A percentile compares a stretch with the other conserved stretches of the same genome.
These are phyloP conservation scores for Bos javanicus DNA, from an alignment of 2,113 vertebrate species.

Conservation along the genomic window DNA sequence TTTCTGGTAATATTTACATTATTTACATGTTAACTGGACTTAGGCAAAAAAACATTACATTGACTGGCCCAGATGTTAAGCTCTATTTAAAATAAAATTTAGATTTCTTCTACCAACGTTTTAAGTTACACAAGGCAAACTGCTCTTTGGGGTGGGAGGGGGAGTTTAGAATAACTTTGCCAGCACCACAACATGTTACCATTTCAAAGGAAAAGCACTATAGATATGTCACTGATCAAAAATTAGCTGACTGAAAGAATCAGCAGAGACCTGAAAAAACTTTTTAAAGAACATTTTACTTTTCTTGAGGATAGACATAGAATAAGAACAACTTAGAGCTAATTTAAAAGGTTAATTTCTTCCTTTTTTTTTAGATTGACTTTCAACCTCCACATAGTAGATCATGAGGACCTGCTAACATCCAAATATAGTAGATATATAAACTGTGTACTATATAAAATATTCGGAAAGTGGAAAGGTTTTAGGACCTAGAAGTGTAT, in stretches of 20 bases:
- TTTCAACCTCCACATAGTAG: not conserved
- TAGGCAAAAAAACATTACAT: conserved; percentile 67
- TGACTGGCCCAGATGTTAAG: not conserved
- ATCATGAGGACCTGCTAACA: not conserved
- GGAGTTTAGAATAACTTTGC: not conserved
- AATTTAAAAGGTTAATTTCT: conserved; percentile 13
- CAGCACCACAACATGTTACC: not conserved
- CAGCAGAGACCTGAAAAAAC: not conserved
- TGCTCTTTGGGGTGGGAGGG: not conserved
- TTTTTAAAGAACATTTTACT: not conserved
- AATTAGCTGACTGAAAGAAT: not conserved
- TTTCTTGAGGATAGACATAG: not conserved
- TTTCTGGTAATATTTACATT: conserved; percentile 81
- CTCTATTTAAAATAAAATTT: conserved; percentile 41
- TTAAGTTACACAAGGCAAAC: conserved; percentile 14
- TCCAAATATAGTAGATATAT: not conserved
- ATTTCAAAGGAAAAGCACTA: conserved; percentile 5
- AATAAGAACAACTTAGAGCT: not conserved
- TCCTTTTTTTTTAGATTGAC: not conserved
- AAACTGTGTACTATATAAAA: not conserved
- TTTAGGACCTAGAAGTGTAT: not conserved
- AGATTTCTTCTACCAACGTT: conserved; percentile 20
- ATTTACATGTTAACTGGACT: conserved; percentile 80
- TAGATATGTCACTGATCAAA: conserved; percentile 18
- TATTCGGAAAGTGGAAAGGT: not conserved